phyloP scores from a whole-genome alignment of 2,113 vertebrate species.

The Scortum barcoo region DNA sequence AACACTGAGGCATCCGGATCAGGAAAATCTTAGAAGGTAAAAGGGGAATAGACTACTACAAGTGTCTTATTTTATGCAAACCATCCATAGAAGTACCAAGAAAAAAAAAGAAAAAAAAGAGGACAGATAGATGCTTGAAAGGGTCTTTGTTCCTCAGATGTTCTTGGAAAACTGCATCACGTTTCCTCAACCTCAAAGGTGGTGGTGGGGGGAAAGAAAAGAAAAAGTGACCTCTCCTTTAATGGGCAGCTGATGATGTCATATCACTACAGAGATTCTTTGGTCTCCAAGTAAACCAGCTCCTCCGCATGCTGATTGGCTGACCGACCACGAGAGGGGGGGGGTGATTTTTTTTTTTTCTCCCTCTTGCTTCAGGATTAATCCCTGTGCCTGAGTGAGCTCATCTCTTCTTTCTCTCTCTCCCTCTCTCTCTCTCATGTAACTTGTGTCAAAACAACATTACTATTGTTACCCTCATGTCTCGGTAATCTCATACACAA shows the following conservation, averaged over 20 bases:
- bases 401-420: slow-evolving; percentile 54
- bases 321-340: slow-evolving; percentile 61
- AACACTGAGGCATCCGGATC: background rate
- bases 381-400: slow-evolving; percentile 76
- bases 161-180: slow-evolving; percentile 55
- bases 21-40: slow-evolving; percentile 19
- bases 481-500: slow-evolving; percentile 13
- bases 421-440: slow-evolving; percentile 22
- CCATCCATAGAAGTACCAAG: slow-evolving; percentile 1
- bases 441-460: slow-evolving; percentile 65
- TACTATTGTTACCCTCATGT: slow-evolving; percentile 36
- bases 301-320: slow-evolving; percentile 80
- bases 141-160: slow-evolving; percentile 58
- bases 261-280: slow-evolving; percentile 82
- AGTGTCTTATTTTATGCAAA: slow-evolving; percentile 18
- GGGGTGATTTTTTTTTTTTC: slow-evolving; percentile 49
- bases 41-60: background rate
- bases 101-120: no score
- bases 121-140: slow-evolving; percentile 16
- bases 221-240: slow-evolving; percentile 81
- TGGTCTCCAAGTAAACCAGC: slow-evolving; percentile 82
- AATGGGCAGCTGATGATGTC: slow-evolving; percentile 85
- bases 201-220: background rate
- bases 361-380: slow-evolving; percentile 76
- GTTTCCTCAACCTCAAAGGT: slow-evolving; percentile 64